Evolutionary conservation across 1,140 invertebrate species (phyloP), one percentile per base, ranked within the genome.

Genomic region (Bursaphelenchus mucronatus): DNA sequence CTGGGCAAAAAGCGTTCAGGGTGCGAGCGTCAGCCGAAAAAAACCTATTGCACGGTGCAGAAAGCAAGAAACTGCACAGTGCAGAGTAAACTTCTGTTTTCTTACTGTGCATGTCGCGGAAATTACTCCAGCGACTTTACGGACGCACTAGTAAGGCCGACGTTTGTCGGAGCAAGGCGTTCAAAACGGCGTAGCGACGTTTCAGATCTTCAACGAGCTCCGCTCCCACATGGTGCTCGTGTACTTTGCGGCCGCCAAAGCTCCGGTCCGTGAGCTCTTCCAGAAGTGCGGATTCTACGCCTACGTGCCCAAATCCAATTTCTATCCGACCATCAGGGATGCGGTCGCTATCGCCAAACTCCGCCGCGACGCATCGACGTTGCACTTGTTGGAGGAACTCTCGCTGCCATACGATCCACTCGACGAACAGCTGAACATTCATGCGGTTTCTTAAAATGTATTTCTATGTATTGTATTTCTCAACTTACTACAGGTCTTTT

Each of bases 131-230:
- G n/a, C n/a, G n/a, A n/a, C n/a, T n/a, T n/a, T n/a, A n/a, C n/a
- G n/a, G n/a, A n/a, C n/a, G n/a, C n/a, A n/a, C n/a, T n/a, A n/a
- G n/a, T n/a, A n/a, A n/a, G n/a, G n/a, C n/a, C n/a, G n/a, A n/a
- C n/a, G n/a, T n/a, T n/a, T n/a, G n/a, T n/a, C n/a, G n/a, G n/a
- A n/a, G n/a, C n/a, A 30, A 30, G 30, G 30, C 30, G 1, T 30
- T 30, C 30, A 5, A 30, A 30, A 30, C 30, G 5, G 5, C 30
- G 2, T 30, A 30, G 2, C 30, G 30, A 30, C 30, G 13, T 39
- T 67, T 3, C 13, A 72, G 71, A 75, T 76, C 41, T 74, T 74
- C 55, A 71, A 44, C n/a, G 73, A 74, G 63, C 57, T 74, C 57
- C 58, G 71, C 1, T 10, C 17, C 8, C 8, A 67, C 15, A 66